phyloP scores from a whole-genome alignment of 1,140 invertebrate species.

The Diuraphis noxia region DNA sequence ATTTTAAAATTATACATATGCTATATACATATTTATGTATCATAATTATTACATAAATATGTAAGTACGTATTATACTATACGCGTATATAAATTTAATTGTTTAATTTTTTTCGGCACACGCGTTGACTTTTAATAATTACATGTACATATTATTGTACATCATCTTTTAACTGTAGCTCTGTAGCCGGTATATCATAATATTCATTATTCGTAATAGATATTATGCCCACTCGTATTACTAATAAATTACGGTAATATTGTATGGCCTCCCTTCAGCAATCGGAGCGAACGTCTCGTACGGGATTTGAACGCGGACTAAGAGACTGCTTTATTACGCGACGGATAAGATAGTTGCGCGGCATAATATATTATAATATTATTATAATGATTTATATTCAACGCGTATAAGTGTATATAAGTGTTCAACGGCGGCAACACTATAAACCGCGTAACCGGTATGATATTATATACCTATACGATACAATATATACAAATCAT shows the following conservation, averaged over 20 bases:
- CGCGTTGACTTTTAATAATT: background rate
- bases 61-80: background rate
- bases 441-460: conserved; percentile 18
- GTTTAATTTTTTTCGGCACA: background rate
- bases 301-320: conserved; percentile 20
- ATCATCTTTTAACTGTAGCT: background rate
- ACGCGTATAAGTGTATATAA: background rate
- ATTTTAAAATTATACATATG: background rate
- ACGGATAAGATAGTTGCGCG: background rate
- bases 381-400: background rate
- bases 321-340: background rate
- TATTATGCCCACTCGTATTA: too few species aligned
- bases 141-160: background rate
- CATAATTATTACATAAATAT: background rate
- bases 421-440: background rate
- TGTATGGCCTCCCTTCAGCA: background rate
- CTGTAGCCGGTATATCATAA: background rate
- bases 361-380: conserved; percentile 3
- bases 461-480: background rate
- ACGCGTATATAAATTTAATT: background rate
- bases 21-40: too few species aligned
- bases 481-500: background rate
- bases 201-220: too few species aligned
- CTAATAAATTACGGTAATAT: background rate
- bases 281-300: background rate